Evolutionary conservation across 2,113 vertebrate genomes (phyloP).

Genomic region (Macrotis lagotis): DNA sequence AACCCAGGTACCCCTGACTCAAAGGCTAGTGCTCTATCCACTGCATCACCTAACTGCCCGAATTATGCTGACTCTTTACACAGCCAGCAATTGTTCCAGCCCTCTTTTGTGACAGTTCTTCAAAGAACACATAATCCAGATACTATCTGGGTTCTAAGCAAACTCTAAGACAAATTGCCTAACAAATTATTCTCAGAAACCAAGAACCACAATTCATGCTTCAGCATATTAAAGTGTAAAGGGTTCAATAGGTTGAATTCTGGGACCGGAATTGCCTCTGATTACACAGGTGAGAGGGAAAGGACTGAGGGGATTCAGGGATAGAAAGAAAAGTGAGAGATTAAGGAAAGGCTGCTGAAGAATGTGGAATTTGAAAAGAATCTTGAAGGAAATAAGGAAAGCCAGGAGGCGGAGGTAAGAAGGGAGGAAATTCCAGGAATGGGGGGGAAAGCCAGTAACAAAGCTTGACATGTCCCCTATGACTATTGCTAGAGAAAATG

Average conservation of each 20-base stretch:
- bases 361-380: neutral
- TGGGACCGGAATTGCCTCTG: neutral
- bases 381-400: neutral
- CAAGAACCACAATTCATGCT: constrained; percentile 45
- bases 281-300: neutral
- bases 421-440: neutral
- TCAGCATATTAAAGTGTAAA: constrained; percentile 22
- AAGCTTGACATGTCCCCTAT: neutral
- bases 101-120: constrained; percentile 28
- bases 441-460: neutral
- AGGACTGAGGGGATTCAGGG: neutral
- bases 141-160: constrained; percentile 62
- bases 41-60: no score
- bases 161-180: constrained; percentile 44
- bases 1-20: no score
- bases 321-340: neutral
- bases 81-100: constrained; percentile 58
- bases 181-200: constrained; percentile 62
- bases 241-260: constrained; percentile 30
- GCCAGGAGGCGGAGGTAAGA: neutral
- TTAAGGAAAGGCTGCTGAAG: neutral
- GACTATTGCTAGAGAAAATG: neutral
- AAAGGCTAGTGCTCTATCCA: no score
- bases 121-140: constrained; percentile 54
- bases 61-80: constrained; percentile 31